These are phyloP conservation scores for Rutilus rutilus DNA, from an alignment of 2,113 vertebrate genomes.

Conservation along the genomic window DNA sequence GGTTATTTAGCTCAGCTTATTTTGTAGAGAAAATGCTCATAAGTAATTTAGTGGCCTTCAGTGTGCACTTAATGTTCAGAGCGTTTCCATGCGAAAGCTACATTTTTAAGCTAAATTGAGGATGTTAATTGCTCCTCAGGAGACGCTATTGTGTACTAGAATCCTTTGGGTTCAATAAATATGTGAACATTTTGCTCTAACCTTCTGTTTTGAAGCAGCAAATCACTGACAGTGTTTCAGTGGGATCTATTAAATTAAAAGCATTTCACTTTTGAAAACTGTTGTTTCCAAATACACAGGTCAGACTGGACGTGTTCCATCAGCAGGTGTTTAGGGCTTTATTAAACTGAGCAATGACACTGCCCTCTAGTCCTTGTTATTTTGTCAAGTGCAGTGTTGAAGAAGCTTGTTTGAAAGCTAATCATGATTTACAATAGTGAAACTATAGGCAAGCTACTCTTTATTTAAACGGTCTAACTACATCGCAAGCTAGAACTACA, in stretches of 20 bases:
- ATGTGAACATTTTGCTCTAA: constrained; percentile 7
- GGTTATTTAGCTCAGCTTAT: not conserved
- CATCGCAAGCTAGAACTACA: not conserved
- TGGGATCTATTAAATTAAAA: not conserved
- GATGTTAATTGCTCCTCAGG: constrained; percentile 10
- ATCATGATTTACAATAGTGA: not conserved
- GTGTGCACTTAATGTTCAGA: not conserved
- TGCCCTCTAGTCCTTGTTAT: constrained; percentile 7
- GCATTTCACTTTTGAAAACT: not conserved
- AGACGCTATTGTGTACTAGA: constrained; percentile 1
- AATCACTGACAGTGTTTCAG: constrained; percentile 1
- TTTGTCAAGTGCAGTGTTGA: not conserved
- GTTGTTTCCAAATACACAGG: not conserved
- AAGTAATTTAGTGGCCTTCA: not conserved
- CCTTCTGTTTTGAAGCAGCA: not conserved
- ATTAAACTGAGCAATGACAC: not conserved
- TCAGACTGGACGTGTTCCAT: not conserved
- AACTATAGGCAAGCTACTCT: not conserved
- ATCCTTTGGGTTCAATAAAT: not conserved
- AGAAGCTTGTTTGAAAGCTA: not conserved
- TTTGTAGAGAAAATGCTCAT: not conserved
- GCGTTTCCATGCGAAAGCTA: not conserved
- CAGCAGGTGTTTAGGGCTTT: not conserved
- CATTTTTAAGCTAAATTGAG: not conserved
- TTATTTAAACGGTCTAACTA: not conserved